phyloP scores from a whole-genome alignment of 2,888 invertebrate genomes.

The Caenorhabditis angaria region DNA sequence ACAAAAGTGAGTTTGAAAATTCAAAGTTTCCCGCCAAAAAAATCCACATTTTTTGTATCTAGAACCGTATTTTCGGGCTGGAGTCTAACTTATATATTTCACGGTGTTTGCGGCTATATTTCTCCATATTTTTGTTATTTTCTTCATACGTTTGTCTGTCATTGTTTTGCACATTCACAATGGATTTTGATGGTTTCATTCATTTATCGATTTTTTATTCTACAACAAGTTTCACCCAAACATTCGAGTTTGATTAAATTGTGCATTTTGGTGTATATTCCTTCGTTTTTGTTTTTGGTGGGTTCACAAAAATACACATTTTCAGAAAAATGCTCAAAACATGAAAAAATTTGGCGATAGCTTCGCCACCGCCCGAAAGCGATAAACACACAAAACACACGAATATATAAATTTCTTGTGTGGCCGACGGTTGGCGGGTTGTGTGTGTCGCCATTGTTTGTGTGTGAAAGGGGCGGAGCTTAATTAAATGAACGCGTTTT shows the following conservation, averaged over 20 bases:
- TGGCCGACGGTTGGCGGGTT: too few relatives aligned
- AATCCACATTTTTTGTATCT: conserved; percentile 2
- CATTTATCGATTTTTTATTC: conserved; percentile 23
- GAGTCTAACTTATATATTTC: conserved; percentile 25
- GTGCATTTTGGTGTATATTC: conserved; percentile 15
- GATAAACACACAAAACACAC: too few relatives aligned
- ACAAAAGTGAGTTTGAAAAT: conserved; percentile 9
- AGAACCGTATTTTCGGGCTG: conserved; percentile 27
- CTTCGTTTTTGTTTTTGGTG: conserved; percentile 11
- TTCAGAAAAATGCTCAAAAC: too few relatives aligned
- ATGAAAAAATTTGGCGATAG: too few relatives aligned
- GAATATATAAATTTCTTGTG: too few relatives aligned
- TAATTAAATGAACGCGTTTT: too few relatives aligned
- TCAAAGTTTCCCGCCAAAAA: too few relatives aligned
- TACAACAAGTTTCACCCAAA: conserved; percentile 12
- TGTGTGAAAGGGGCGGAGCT: too few relatives aligned
- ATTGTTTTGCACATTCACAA: conserved; percentile 28
- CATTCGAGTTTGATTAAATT: conserved; percentile 10
- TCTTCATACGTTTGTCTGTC: conserved; percentile 24
- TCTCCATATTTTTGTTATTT: conserved; percentile 29
- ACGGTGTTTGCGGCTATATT: conserved; percentile 15
- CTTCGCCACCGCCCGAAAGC: too few relatives aligned
- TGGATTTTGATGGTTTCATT: conserved; percentile 34
- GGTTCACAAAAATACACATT: neutral
- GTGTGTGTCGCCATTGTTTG: too few relatives aligned